Evolutionary conservation across 2,113 vertebrate species (phyloP).

Genomic region (Phylloscopus trochiloides): DNA sequence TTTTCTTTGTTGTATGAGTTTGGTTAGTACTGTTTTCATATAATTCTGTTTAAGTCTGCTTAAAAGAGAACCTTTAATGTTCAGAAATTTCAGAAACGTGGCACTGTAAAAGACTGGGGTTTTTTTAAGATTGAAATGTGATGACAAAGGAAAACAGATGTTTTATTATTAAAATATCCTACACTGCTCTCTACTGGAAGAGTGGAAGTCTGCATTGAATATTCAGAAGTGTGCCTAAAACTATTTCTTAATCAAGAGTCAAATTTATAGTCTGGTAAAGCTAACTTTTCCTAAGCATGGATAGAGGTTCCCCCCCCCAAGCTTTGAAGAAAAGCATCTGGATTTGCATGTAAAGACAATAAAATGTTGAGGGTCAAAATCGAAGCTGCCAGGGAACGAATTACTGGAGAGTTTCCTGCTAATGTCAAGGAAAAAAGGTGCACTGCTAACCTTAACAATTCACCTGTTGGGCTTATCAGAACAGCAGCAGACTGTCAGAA

Average conservation of each 20-base stretch:
- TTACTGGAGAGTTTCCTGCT: not conserved
- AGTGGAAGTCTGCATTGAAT: not conserved
- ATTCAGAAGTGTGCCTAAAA: not conserved
- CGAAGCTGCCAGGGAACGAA: not conserved
- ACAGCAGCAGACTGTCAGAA: not conserved
- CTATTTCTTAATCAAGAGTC: not conserved
- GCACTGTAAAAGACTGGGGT: not conserved
- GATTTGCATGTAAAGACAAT: not conserved
- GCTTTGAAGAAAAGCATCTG: not conserved
- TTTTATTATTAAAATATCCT: constrained; percentile 30
- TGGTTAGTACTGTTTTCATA: not conserved
- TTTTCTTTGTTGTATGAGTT: not conserved
- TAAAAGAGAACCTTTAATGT: not conserved
- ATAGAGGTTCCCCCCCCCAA: fast-evolving
- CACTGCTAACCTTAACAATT: not conserved
- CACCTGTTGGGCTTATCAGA: not conserved
- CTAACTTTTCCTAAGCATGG: not conserved
- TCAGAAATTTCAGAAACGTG: not conserved
- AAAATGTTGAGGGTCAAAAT: not conserved
- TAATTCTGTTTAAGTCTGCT: not conserved
- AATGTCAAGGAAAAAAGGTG: not conserved
- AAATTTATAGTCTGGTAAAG: not conserved
- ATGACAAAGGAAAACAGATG: not conserved
- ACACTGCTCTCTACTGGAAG: constrained; percentile 78
- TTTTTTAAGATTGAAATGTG: not conserved